A percentile compares a stretch with the other conserved stretches of the same genome.
Conservation (phyloP, 1,140 invertebrate genomes). For the Hyles vespertilio region DNA sequence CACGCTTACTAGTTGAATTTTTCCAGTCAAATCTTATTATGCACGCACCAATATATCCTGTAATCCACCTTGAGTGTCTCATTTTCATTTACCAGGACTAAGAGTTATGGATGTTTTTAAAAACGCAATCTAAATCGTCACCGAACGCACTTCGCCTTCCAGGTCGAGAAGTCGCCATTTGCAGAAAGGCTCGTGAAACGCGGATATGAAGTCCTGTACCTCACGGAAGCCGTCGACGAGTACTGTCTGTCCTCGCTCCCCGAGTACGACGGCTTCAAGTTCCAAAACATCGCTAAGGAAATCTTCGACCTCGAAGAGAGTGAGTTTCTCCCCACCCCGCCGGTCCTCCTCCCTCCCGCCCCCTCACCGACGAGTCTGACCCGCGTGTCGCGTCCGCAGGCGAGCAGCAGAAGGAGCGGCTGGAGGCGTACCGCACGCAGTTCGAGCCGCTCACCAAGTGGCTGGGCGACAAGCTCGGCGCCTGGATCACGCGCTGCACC, state of each 20-base stretch:
- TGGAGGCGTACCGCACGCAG: slow-evolving; percentile 86
- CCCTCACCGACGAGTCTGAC: not conserved
- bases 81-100: no score
- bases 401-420: slow-evolving; percentile 87
- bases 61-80: no score
- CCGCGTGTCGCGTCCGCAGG: slow-evolving; percentile 46
- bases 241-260: slow-evolving; percentile 97
- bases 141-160: not conserved
- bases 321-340: slow-evolving; percentile 28
- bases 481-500: slow-evolving; percentile 88
- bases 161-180: slow-evolving; percentile 94
- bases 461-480: slow-evolving; percentile 92
- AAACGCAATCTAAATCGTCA: no score
- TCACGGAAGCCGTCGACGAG: slow-evolving; percentile 98
- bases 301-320: slow-evolving; percentile 91
- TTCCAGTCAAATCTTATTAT: no score
- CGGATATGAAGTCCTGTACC: slow-evolving; percentile 97
- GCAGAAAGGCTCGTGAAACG: slow-evolving; percentile 95
- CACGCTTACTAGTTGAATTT: no score
- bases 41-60: no score
- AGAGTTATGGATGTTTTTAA: no score
- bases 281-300: slow-evolving; percentile 99
- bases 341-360: not conserved
- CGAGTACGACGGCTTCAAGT: slow-evolving; percentile 99
- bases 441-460: slow-evolving; percentile 96